A percentile compares a stretch with the other conserved stretches of the same genome.
phyloP scores from a whole-genome alignment of 2,113 vertebrate species.

The Sebastes schlegelii region DNA sequence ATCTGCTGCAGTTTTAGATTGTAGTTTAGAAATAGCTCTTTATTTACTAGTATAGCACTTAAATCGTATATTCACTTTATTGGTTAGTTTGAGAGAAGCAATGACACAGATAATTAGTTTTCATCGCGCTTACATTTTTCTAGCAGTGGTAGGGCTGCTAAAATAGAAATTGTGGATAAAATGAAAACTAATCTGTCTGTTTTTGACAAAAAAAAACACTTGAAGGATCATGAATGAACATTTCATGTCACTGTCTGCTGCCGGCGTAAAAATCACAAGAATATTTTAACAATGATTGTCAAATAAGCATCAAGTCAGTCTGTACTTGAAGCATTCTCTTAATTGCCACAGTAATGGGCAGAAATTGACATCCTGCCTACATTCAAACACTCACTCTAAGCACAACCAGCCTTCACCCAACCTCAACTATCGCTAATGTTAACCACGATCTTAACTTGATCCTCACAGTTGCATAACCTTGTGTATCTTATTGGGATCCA shows the following conservation, averaged over 20 bases:
- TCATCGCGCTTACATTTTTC: background rate
- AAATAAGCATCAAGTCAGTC: background rate
- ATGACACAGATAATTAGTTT: constrained; percentile 12
- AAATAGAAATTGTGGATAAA: background rate
- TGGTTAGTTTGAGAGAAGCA: constrained; percentile 8
- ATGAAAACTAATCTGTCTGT: constrained; percentile 3
- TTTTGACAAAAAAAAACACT: background rate
- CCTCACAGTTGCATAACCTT: background rate
- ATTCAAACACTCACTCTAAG: background rate
- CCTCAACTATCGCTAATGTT: background rate
- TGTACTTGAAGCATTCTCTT: background rate
- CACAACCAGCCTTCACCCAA: background rate
- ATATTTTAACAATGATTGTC: constrained; percentile 21
- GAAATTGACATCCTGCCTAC: background rate
- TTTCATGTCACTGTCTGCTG: constrained; percentile 19
- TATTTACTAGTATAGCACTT: constrained; percentile 16
- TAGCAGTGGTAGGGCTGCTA: background rate
- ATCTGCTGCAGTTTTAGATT: constrained; percentile 27
- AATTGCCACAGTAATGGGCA: background rate
- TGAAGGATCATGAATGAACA: constrained; percentile 11
- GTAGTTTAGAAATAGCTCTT: constrained; percentile 12
- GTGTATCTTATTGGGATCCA: background rate
- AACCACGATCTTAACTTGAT: background rate
- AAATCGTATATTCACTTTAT: background rate
- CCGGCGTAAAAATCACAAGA: constrained; percentile 7